These are phyloP conservation scores for Odocoileus virginianus DNA, from an alignment of 2,113 vertebrate genomes.

Conservation along the genomic window DNA sequence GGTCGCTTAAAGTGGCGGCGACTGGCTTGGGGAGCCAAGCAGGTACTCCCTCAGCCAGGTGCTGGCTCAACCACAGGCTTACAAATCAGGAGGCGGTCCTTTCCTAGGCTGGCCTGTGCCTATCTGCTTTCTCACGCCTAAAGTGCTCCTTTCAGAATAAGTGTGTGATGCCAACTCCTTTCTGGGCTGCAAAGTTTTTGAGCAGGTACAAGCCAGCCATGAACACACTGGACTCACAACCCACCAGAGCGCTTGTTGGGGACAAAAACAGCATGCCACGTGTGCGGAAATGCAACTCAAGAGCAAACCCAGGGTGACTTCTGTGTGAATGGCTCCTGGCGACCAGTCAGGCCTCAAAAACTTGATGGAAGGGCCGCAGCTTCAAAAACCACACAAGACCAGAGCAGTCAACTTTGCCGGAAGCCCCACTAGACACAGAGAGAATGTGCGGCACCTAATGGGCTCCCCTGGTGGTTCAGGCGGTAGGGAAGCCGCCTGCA, in stretches of 20 bases:
- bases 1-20: no score
- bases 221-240: not conserved
- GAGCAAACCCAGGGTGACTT: not conserved
- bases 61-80: no score
- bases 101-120: not conserved
- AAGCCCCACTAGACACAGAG: not conserved
- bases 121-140: no score
- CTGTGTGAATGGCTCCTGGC: not conserved
- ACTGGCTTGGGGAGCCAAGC: fast-evolving
- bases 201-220: no score
- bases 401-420: no score
- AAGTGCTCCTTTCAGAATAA: not conserved
- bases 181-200: not conserved
- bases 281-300: not conserved
- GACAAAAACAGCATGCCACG: not conserved
- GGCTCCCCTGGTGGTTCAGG: not conserved
- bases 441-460: not conserved
- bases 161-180: no score
- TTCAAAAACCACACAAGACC: not conserved
- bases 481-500: not conserved
- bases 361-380: not conserved
- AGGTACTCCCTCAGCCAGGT: not conserved
- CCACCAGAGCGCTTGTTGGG: not conserved
- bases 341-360: not conserved
- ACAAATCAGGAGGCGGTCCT: fast-evolving